Base-by-base conservation (phyloP, 2,113 vertebrate genomes). In the Odontophorus gujanensis region DNA sequence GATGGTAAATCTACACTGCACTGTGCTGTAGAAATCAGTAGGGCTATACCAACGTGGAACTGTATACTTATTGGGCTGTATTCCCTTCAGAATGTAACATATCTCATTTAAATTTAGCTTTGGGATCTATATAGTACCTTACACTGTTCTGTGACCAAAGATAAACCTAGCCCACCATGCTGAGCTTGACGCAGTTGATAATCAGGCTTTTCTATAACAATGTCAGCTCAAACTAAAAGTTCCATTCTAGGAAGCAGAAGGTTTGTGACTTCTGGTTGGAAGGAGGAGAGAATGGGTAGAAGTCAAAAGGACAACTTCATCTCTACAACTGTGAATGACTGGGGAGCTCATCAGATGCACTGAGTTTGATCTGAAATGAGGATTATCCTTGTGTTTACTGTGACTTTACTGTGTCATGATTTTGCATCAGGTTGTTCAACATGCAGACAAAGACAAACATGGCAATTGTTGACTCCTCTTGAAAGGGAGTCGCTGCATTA, bases 71-170 rank as follows among this genome's bases (percentile, higher is more conserved):
- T 1, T 82, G 62, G 67, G 48, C 40, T 89, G 85, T 74, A 85
- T 87, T 93, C 85, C 63, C 72, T 85, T 55, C 82, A 85, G 90
- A 88, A 74, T 18, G 8, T 42, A 42, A 73, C 85, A 74, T 32
- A 85, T 28, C 38, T 77, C 30, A 83, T 91, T 94, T 83, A 85
- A 83, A 77, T 91, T 80, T 93, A 83, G 24, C 76, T 94, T 61
- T 38, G 50, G 50, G 65, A 63, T 81, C 76, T 87, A 4, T 91
- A 7, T 91, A 53, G 87, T 87, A 79, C 51, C 81, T 81, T 90
- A 38, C 17, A 65, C 13, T 77, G 18, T 59, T 91, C 72, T n/a
- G 4, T 59, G 47, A 42, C 59, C 69, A 63, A 59, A 85, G 38
- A 85, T 82, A 92, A 92, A 91, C 59, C 55, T 85, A 68, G 63